Evolutionary conservation across 2,113 vertebrate genomes (phyloP).

Genomic region (Potamarius usumacintae): DNA sequence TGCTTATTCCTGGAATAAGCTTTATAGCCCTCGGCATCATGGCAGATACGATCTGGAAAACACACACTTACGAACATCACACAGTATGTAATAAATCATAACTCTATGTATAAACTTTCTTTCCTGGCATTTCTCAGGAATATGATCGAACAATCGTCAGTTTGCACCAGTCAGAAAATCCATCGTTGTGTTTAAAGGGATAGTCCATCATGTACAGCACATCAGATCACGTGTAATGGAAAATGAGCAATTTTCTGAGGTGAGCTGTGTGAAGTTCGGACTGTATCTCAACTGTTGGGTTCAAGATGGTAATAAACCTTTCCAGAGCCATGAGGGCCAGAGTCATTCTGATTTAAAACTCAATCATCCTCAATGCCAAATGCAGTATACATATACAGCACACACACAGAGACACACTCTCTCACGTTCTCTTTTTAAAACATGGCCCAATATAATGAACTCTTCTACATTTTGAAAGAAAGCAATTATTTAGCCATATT

Average conservation of each 20-base stretch:
- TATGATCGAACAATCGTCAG: conserved; percentile 5
- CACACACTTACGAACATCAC: neutral
- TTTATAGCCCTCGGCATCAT: neutral
- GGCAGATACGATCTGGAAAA: neutral
- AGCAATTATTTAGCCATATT: neutral
- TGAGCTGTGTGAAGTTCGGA: conserved; percentile 12
- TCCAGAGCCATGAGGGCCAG: neutral
- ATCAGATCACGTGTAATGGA: conserved; percentile 20
- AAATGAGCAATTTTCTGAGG: conserved; percentile 36
- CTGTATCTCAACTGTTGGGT: conserved; percentile 17
- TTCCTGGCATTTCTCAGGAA: conserved; percentile 17
- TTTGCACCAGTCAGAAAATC: conserved; percentile 39
- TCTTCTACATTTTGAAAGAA: neutral
- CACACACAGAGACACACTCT: neutral
- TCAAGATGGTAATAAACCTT: conserved; percentile 46
- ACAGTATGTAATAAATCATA: neutral
- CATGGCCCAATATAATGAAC: neutral
- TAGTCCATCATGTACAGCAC: conserved; percentile 29
- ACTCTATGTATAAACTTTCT: neutral
- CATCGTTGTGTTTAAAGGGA: conserved; percentile 37
- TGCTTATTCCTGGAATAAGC: neutral
- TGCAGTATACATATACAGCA: neutral
- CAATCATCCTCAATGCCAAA: conserved; percentile 14
- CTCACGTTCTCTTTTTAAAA: no score
- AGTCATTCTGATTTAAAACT: conserved; percentile 46